Evolutionary conservation across 2,888 invertebrate species (phyloP).

Genomic region (Arctia plantaginis): DNA sequence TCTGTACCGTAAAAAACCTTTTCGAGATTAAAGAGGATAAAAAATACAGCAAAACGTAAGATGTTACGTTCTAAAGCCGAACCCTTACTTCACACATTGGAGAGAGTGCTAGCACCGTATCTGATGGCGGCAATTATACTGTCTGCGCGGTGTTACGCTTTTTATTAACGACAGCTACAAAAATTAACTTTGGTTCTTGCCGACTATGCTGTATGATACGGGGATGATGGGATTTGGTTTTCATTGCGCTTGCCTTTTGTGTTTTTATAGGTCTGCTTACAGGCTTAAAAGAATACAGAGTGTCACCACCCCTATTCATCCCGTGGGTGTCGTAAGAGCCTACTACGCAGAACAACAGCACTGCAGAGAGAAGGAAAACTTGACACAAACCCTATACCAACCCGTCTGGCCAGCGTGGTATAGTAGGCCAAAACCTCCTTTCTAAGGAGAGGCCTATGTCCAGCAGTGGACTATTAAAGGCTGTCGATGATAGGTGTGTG

Average conservation of each 20-base stretch:
- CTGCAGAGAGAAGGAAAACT: too few relatives aligned
- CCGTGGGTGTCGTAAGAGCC: too few relatives aligned
- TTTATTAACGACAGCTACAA: constrained; percentile 46
- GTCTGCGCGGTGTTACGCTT: constrained; percentile 44
- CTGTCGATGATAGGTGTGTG: too few relatives aligned
- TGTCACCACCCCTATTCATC: too few relatives aligned
- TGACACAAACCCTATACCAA: too few relatives aligned
- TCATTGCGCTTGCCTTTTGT: background rate
- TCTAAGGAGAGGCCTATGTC: too few relatives aligned
- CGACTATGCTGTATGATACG: constrained; percentile 24
- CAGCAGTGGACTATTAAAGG: too few relatives aligned
- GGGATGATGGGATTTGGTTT: background rate
- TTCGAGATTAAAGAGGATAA: too few relatives aligned
- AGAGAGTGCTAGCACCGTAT: constrained; percentile 27
- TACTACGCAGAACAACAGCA: too few relatives aligned
- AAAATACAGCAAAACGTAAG: background rate
- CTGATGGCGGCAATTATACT: constrained; percentile 51
- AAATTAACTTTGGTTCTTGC: constrained; percentile 38
- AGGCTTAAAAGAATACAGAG: too few relatives aligned
- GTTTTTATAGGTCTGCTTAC: background rate
- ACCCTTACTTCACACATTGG: constrained; percentile 42
- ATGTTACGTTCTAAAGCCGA: constrained; percentile 30
- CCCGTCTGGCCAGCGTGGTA: too few relatives aligned
- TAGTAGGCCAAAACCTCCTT: too few relatives aligned
- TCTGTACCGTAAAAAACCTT: background rate